Evolutionary conservation across 1,140 invertebrate genomes (phyloP).

Genomic region (Diachasma alloeum): DNA sequence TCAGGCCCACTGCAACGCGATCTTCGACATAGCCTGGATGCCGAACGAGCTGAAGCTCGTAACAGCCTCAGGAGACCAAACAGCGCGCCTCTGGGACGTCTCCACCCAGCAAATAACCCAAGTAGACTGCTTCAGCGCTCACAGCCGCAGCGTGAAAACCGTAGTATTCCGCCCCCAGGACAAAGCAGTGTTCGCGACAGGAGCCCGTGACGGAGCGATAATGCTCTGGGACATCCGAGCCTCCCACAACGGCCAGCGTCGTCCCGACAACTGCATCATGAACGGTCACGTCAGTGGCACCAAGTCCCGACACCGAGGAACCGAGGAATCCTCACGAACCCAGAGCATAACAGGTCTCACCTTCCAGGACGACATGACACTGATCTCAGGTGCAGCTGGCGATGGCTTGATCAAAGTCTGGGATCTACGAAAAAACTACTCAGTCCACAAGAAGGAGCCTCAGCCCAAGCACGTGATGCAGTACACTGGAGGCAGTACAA

Average conservation of each 20-base stretch:
- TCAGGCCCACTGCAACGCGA: conserved; percentile 84
- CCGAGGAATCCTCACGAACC: conserved; percentile 53
- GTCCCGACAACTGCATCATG: conserved; percentile 71
- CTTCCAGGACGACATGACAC: conserved; percentile 79
- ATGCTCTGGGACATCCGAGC: conserved; percentile 83
- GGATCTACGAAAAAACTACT: conserved; percentile 86
- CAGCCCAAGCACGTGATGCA: conserved; percentile 75
- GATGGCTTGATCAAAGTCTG: conserved; percentile 88
- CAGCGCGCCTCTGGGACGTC: conserved; percentile 78
- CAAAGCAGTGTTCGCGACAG: conserved; percentile 82
- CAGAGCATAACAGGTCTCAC: conserved; percentile 80
- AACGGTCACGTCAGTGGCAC: conserved; percentile 68
- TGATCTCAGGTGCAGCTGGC: conserved; percentile 83
- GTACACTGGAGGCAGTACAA: conserved; percentile 74
- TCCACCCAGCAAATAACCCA: conserved; percentile 58
- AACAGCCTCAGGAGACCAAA: conserved; percentile 86
- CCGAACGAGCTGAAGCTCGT: conserved; percentile 77
- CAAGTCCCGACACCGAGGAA: conserved; percentile 61
- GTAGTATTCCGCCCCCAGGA: conserved; percentile 75
- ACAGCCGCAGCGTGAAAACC: conserved; percentile 82
- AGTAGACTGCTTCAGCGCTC: conserved; percentile 73
- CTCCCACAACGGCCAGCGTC: conserved; percentile 61
- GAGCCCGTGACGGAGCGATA: conserved; percentile 84
- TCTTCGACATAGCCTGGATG: conserved; percentile 89
- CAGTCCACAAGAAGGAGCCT: conserved; percentile 73